Percentiles rank a stretch among this genome's conserved stretches.
These are phyloP conservation scores for Rhagium mordax DNA, from an alignment of 2,888 invertebrate genomes.

Conservation along the genomic window DNA sequence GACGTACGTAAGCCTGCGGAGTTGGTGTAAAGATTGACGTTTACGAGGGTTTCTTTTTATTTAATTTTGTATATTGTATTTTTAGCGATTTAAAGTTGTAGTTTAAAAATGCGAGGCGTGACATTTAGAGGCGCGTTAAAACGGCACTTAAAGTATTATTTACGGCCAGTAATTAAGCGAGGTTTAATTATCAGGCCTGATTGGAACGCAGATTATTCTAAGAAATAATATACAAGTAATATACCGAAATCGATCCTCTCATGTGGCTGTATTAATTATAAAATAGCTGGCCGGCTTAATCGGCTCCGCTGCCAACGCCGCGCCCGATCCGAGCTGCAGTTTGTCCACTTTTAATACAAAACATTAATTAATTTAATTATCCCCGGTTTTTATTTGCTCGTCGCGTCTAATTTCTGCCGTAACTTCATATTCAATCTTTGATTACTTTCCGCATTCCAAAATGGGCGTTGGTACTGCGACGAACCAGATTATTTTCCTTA, in stretches of 20 bases:
- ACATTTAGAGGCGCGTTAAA: conserved; percentile 70
- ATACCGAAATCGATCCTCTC: conserved; percentile 52
- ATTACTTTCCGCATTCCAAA: conserved; percentile 14
- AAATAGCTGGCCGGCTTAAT: conserved; percentile 44
- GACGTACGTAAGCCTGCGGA: neutral
- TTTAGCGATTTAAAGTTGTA: conserved; percentile 63
- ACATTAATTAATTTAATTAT: conserved; percentile 41
- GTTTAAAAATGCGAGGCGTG: conserved; percentile 67
- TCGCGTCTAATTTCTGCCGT: neutral
- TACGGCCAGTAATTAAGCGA: conserved; percentile 70
- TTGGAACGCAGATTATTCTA: conserved; percentile 68
- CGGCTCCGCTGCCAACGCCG: conserved; percentile 25
- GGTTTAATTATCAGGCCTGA: conserved; percentile 68
- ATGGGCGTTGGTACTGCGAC: neutral
- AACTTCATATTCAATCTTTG: neutral
- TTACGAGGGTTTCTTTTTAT: conserved; percentile 65
- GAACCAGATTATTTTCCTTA: too few relatives aligned
- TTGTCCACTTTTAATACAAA: conserved; percentile 40
- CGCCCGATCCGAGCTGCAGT: conserved; percentile 30
- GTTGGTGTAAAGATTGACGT: conserved; percentile 62
- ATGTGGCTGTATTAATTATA: conserved; percentile 50
- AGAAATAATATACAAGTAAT: conserved; percentile 61
- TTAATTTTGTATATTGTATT: conserved; percentile 66
- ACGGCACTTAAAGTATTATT: conserved; percentile 71
- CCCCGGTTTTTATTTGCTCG: neutral